These are phyloP conservation scores for Myripristis murdjan DNA, from an alignment of 2,797 vertebrate genomes.

Conservation along the genomic window DNA sequence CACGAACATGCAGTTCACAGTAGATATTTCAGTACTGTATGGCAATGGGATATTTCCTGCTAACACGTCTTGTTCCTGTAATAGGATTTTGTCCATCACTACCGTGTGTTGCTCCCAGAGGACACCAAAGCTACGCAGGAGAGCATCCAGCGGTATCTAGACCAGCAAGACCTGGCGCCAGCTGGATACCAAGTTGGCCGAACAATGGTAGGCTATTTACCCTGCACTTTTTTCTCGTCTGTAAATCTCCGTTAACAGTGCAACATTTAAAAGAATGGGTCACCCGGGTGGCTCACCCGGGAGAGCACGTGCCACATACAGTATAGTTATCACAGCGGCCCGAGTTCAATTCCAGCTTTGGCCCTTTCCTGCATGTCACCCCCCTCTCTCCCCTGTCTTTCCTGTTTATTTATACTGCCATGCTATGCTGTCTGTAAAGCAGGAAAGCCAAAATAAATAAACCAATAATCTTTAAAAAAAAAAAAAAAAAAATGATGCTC, in stretches of 20 bases:
- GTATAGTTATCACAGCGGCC: too few species aligned
- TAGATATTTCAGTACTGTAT: not conserved
- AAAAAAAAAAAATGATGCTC: too few species aligned
- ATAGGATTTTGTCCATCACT: constrained; percentile 96
- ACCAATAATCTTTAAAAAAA: too few species aligned
- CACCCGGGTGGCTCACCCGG: too few species aligned
- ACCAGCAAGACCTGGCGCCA: constrained; percentile 85
- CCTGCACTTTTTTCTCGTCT: not conserved
- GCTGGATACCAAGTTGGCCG: constrained; percentile 96
- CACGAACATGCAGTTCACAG: not conserved
- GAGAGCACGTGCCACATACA: too few species aligned
- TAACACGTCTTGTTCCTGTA: constrained; percentile 13
- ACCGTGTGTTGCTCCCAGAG: constrained; percentile 91
- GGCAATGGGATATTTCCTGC: not conserved
- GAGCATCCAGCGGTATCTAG: constrained; percentile 91
- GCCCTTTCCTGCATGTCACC: too few species aligned
- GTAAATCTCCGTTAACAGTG: not conserved
- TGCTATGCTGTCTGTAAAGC: too few species aligned
- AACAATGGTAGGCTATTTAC: constrained; percentile 89
- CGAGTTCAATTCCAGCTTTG: too few species aligned
- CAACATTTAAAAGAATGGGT: not conserved
- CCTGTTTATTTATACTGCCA: too few species aligned
- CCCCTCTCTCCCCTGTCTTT: too few species aligned
- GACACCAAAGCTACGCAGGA: constrained; percentile 86
- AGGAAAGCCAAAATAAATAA: too few species aligned